phyloP scores from a whole-genome alignment of 2,888 invertebrate species.

The Scrobipalpa atriplicella region DNA sequence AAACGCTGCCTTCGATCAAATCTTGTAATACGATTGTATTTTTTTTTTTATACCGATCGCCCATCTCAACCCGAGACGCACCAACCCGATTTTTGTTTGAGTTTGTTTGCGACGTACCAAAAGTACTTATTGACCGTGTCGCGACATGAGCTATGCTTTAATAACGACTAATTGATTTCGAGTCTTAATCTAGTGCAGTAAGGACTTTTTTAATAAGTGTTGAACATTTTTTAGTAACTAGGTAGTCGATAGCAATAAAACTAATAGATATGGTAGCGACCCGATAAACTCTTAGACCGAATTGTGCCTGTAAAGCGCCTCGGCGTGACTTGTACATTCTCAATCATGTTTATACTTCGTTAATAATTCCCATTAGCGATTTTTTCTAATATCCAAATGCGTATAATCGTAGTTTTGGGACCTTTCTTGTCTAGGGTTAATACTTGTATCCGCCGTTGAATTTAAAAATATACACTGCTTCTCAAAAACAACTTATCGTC shows the following conservation, averaged over 20 bases:
- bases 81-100: constrained; percentile 36
- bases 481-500: constrained; percentile 59
- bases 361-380: constrained; percentile 41
- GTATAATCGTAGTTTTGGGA: constrained; percentile 53
- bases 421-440: constrained; percentile 48
- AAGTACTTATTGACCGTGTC: constrained; percentile 58
- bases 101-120: constrained; percentile 41
- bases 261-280: constrained; percentile 50
- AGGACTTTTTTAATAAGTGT: constrained; percentile 67
- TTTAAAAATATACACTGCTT: constrained; percentile 52
- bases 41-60: constrained; percentile 31
- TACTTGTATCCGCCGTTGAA: constrained; percentile 44
- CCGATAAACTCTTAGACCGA: constrained; percentile 59
- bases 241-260: constrained; percentile 69
- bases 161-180: constrained; percentile 44
- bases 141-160: constrained; percentile 45
- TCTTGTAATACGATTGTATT: neutral
- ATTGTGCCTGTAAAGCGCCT: constrained; percentile 58
- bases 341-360: constrained; percentile 44
- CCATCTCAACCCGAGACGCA: constrained; percentile 35
- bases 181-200: constrained; percentile 57
- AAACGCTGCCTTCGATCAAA: constrained; percentile 29
- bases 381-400: constrained; percentile 48
- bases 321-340: constrained; percentile 39
- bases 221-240: constrained; percentile 61